Conservation (phyloP, 2,113 vertebrate species). For the Apteryx mantelli region DNA sequence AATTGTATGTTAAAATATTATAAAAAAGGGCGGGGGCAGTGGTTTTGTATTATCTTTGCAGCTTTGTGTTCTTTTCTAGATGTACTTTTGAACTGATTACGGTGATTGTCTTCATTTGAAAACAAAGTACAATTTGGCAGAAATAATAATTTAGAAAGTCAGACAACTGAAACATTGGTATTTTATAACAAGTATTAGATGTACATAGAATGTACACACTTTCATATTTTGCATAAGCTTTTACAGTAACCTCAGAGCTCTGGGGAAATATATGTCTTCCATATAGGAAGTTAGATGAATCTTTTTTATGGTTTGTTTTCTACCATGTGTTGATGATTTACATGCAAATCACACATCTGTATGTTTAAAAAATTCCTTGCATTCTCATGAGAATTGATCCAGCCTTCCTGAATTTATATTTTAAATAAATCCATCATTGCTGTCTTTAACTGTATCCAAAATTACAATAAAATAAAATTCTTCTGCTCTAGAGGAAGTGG, state of each 20-base stretch:
- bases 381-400: slow-evolving; percentile 44
- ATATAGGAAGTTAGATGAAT: slow-evolving; percentile 64
- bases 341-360: slow-evolving; percentile 54
- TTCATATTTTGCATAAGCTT: slow-evolving; percentile 78
- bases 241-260: slow-evolving; percentile 60
- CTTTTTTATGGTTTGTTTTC: slow-evolving; percentile 56
- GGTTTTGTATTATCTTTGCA: slow-evolving; percentile 25
- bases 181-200: slow-evolving; percentile 75
- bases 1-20: neutral
- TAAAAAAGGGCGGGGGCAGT: neutral
- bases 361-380: slow-evolving; percentile 31
- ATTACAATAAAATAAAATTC: neutral
- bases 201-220: slow-evolving; percentile 79
- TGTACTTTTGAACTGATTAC: neutral
- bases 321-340: slow-evolving; percentile 48
- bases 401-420: slow-evolving; percentile 39
- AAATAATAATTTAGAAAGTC: neutral
- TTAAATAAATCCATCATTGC: slow-evolving; percentile 17
- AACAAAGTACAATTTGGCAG: slow-evolving; percentile 12
- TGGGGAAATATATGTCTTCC: slow-evolving; percentile 63
- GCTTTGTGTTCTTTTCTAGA: slow-evolving; percentile 39
- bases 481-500: slow-evolving; percentile 19
- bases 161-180: slow-evolving; percentile 30
- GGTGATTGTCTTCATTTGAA: slow-evolving; percentile 9
- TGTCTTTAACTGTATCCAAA: neutral